Evolutionary conservation across 1,140 invertebrate genomes (phyloP).

Genomic region (Drosophila lini): DNA sequence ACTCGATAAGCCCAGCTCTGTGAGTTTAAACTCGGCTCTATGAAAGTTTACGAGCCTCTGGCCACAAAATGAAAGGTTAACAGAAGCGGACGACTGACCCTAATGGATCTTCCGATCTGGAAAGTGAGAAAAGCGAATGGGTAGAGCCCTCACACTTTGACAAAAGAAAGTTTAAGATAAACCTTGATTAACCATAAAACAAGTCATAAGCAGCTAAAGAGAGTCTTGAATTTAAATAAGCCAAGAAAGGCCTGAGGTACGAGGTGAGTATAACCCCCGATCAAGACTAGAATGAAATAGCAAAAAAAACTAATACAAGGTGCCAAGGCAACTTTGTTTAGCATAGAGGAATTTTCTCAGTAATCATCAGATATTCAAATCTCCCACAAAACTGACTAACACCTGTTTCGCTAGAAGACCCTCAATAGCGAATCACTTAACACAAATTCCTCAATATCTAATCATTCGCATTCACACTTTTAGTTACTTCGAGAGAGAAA

Average conservation of each 20-base stretch:
- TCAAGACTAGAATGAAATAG: neutral
- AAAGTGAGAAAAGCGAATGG: conserved; percentile 22
- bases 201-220: neutral
- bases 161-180: conserved; percentile 53
- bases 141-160: conserved; percentile 24
- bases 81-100: conserved; percentile 46
- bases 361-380: conserved; percentile 18
- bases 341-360: conserved; percentile 11
- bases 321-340: conserved; percentile 10
- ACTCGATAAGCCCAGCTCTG: conserved; percentile 29
- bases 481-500: conserved; percentile 10
- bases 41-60: conserved; percentile 45
- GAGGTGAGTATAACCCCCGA: neutral
- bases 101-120: conserved; percentile 50
- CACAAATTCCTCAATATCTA: conserved; percentile 37
- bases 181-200: conserved; percentile 49
- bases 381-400: conserved; percentile 28
- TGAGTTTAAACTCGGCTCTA: conserved; percentile 21
- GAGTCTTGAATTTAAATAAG: neutral
- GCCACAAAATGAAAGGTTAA: conserved; percentile 34
- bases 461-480: conserved; percentile 9
- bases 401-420: conserved; percentile 22
- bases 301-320: neutral
- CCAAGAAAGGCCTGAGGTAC: neutral
- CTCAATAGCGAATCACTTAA: conserved; percentile 45